These are phyloP conservation scores for Petrolisthes cinctipes DNA, from an alignment of 2,888 invertebrate species.

Conservation along the genomic window DNA sequence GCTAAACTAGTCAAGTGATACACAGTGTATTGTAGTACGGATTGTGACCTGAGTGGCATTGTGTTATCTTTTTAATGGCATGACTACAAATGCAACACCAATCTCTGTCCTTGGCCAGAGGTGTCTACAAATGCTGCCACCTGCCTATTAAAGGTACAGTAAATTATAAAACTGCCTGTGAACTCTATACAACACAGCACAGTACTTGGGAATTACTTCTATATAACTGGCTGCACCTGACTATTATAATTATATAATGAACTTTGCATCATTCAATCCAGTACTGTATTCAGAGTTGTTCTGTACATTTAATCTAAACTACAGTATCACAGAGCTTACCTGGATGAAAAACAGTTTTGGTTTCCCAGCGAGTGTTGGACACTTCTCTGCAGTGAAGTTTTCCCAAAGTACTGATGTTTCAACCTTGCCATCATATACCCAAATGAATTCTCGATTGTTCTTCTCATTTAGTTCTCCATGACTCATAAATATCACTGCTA, in stretches of 20 bases:
- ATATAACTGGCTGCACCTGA: no score
- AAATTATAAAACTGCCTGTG: not conserved
- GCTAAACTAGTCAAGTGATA: no score
- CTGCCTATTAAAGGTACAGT: no score
- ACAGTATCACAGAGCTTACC: constrained; percentile 67
- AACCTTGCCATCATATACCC: constrained; percentile 28
- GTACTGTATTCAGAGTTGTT: not conserved
- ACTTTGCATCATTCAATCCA: no score
- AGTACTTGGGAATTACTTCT: no score
- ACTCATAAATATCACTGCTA: constrained; percentile 53
- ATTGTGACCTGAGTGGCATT: no score
- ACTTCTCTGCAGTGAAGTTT: constrained; percentile 75
- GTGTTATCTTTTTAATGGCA: no score
- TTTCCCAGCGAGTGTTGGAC: constrained; percentile 72
- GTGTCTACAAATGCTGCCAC: no score
- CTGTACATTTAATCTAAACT: not conserved
- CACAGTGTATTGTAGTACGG: no score
- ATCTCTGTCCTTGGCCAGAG: no score
- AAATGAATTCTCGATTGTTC: constrained; percentile 33
- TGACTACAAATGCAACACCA: no score
- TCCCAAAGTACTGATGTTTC: constrained; percentile 71
- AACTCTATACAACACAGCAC: not conserved
- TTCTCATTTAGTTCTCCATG: constrained; percentile 29
- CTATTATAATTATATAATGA: no score
- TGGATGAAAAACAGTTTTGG: constrained; percentile 73